Evolutionary conservation across 2,113 vertebrate species (phyloP).

Genomic region (Isichthys henryi): DNA sequence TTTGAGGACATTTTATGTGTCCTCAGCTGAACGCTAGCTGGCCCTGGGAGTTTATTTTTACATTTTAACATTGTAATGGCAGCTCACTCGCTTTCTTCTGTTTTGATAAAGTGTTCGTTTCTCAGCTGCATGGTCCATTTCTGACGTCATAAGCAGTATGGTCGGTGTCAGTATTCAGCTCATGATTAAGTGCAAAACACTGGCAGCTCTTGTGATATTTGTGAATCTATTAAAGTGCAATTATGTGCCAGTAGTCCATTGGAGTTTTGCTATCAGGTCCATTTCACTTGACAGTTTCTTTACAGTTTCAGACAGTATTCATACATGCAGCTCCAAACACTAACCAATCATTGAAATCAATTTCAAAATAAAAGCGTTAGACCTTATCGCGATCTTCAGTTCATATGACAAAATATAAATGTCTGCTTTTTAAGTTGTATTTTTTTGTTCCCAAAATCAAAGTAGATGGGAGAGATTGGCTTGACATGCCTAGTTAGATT

Average conservation of each 20-base stretch:
- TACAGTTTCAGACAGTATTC: conserved; percentile 55
- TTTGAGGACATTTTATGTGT: background rate
- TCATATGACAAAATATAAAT: conserved; percentile 2
- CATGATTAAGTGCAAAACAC: conserved; percentile 26
- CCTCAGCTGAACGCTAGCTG: background rate
- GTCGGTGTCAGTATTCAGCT: conserved; percentile 38
- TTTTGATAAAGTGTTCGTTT: conserved; percentile 25
- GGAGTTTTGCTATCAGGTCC: conserved; percentile 22
- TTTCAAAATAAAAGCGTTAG: background rate
- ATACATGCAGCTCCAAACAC: conserved; percentile 29
- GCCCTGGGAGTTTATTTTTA: background rate
- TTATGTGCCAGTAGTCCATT: conserved; percentile 44
- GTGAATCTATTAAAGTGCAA: conserved; percentile 52
- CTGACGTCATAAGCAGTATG: conserved; percentile 33
- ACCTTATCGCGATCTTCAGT: conserved; percentile 6
- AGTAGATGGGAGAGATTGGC: conserved; percentile 11
- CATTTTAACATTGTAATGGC: conserved; percentile 27
- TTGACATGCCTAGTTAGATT: conserved; percentile 19
- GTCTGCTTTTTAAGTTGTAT: conserved; percentile 5
- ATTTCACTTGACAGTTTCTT: conserved; percentile 42
- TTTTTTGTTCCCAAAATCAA: conserved; percentile 9
- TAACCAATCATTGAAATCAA: conserved; percentile 40
- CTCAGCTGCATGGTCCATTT: conserved; percentile 33
- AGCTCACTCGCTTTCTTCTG: conserved; percentile 55
- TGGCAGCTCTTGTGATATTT: conserved; percentile 35